Evolutionary conservation across 2,888 invertebrate genomes (phyloP), one percentile per base, ranked within the genome.

Genomic region (Anodontia alba): DNA sequence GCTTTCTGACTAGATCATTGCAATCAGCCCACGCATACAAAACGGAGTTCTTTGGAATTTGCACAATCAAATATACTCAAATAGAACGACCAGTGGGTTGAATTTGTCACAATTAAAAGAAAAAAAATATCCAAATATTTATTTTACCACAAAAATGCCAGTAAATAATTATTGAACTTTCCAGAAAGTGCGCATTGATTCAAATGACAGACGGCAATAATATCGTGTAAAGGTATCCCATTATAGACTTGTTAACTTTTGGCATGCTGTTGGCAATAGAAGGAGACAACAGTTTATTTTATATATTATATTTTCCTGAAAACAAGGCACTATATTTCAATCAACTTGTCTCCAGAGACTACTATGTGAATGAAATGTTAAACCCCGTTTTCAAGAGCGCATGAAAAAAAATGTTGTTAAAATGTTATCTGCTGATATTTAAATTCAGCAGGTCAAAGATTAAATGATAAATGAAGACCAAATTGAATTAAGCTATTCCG

Each of bases 11-110:
- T 38, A 49, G 31, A 67, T 54, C 46, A 67, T 71, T 75, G 72
- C 70, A 71, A 78, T 62, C 74, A 68, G 80, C 80, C 83, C 80
- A 83, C 83, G 80, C 83, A 31, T 38, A 66, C 20, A 62, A 62
- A 62, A 62, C 29, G 17, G 31, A 62, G 62, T 62, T 62, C 62
- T 62, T 3, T 62, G 33, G 62, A 31, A 62, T 62, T 33, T 62
- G 23, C 20, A 5, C 20, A 62, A 62, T 31, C 33, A 62, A 62
- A 62, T 62, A 33, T 33, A 23, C 12, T 7, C 8, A 62, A 23
- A n/a, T 1, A 31, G 31, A 10, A 8, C 5, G 26, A 20, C 7
- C 23, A 26, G 10, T 26, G 23, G 26, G 15, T 54, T 5, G 26
- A 54, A 10, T 2, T 23, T 54, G 12, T 7, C 29, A 57, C 23